Evolutionary conservation across 2,888 invertebrate genomes (phyloP).

Genomic region (Ephialtes manifestator): DNA sequence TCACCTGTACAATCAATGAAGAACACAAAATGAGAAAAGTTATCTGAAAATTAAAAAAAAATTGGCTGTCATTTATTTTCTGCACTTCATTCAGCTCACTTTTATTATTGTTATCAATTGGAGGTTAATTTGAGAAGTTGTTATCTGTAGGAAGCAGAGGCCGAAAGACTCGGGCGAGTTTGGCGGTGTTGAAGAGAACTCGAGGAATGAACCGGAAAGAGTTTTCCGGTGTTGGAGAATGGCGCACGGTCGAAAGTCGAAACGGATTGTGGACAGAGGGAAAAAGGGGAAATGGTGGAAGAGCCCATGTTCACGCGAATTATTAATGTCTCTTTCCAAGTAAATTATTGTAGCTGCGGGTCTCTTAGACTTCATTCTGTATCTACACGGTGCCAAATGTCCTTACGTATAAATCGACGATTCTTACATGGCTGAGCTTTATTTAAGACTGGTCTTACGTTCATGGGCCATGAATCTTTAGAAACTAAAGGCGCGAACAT

Average conservation of each 20-base stretch:
- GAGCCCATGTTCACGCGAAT: conserved; percentile 52
- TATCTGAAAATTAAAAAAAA: conserved; percentile 15
- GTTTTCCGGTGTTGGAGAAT: not conserved
- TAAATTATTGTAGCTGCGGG: conserved; percentile 54
- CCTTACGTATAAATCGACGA: conserved; percentile 31
- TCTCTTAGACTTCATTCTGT: conserved; percentile 1
- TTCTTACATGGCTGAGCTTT: conserved; percentile 3
- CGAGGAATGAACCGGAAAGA: not conserved
- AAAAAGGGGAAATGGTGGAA: conserved; percentile 16
- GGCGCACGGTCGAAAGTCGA: not conserved
- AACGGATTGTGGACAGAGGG: conserved; percentile 20
- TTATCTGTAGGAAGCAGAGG: conserved; percentile 61
- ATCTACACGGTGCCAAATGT: conserved; percentile 38
- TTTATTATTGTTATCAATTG: conserved; percentile 65
- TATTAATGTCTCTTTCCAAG: conserved; percentile 68
- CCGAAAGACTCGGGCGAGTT: not conserved
- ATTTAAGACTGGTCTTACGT: not conserved
- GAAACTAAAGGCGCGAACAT: not conserved
- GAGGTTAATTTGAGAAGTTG: conserved; percentile 69
- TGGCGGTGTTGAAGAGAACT: conserved; percentile 11
- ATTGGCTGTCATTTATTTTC: conserved; percentile 44
- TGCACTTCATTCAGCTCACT: conserved; percentile 13
- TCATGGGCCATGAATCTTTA: not conserved
- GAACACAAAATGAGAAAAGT: conserved; percentile 12
- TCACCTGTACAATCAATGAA: conserved; percentile 22